Percentiles rank a stretch among this genome's conserved stretches.
Conservation (phyloP, 53 echinoderm and acorn worm genomes). For the Henricia sp. region DNA sequence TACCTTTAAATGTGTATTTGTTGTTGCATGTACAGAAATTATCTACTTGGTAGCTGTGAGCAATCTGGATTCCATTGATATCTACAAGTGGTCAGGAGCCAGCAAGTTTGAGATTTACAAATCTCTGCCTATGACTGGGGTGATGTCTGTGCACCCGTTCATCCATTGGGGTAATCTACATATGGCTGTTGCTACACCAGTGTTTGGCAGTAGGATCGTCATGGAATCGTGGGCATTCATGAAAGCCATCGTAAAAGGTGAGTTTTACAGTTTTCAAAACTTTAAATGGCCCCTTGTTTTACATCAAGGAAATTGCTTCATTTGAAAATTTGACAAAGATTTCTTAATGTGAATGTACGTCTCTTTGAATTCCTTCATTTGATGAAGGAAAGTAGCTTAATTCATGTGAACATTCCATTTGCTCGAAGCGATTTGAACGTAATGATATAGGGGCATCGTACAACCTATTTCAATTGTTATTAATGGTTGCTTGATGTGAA, state of each 20-base stretch:
- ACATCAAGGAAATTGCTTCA: too few species aligned
- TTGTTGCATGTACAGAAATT: slow-evolving; percentile 29
- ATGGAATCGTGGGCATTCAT: neutral
- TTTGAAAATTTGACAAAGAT: too few species aligned
- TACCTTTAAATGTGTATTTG: too few species aligned
- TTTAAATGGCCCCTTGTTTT: too few species aligned
- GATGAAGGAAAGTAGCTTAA: too few species aligned
- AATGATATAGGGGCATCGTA: too few species aligned
- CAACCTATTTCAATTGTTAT: too few species aligned
- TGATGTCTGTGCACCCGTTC: slow-evolving; percentile 42
- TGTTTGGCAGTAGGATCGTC: neutral
- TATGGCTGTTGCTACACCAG: slow-evolving; percentile 58
- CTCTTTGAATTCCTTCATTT: too few species aligned
- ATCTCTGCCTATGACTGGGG: slow-evolving; percentile 17
- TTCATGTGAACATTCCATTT: too few species aligned
- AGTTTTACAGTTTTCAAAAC: slow-evolving; percentile 1
- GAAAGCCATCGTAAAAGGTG: slow-evolving; percentile 22
- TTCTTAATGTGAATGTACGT: too few species aligned
- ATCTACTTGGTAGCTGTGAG: slow-evolving; percentile 37
- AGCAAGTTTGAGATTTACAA: slow-evolving; percentile 42
- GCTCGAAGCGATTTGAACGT: too few species aligned
- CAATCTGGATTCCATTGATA: slow-evolving; percentile 5
- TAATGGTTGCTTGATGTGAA: too few species aligned
- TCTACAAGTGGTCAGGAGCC: slow-evolving; percentile 56
- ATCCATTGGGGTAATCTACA: slow-evolving; percentile 47